Conservation (phyloP, 2,888 invertebrate species). For the Linyphia triangularis region DNA sequence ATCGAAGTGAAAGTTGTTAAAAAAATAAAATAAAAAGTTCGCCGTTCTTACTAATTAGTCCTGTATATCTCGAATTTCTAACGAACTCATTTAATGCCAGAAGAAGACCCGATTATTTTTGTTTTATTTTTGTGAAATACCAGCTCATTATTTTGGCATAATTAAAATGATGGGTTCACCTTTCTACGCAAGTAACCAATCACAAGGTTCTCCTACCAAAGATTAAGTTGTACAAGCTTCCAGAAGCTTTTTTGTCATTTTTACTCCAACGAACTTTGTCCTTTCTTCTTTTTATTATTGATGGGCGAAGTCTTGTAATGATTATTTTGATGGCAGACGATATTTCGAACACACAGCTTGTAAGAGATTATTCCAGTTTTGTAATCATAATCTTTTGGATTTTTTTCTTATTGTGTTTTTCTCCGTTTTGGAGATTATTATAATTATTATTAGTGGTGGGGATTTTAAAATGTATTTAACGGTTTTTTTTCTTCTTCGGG, state of each 20-base stretch:
- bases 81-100: constrained; percentile 19
- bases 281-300: not conserved
- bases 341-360: constrained; percentile 2
- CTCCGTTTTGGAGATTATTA: constrained; percentile 4
- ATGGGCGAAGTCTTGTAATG: constrained; percentile 28
- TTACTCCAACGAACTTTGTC: not conserved
- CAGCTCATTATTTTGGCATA: constrained; percentile 56
- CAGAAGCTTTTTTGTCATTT: constrained; percentile 2
- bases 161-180: constrained; percentile 51
- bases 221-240: constrained; percentile 16
- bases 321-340: constrained; percentile 21
- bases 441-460: not conserved
- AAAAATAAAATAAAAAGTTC: not conserved
- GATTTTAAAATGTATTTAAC: constrained; percentile 22
- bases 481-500: not conserved
- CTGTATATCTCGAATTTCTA: constrained; percentile 37
- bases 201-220: constrained; percentile 14
- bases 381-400: constrained; percentile 30
- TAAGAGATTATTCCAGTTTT: constrained; percentile 35
- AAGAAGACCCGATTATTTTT: not conserved
- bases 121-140: constrained; percentile 16
- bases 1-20: constrained; percentile 27
- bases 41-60: constrained; percentile 51
- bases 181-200: constrained; percentile 18
- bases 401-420: not conserved